Percentiles rank a stretch among this genome's conserved stretches.
These are phyloP conservation scores for Pocillopora damicornis DNA, from an alignment of 64 coral and sea anemone genomes.

Conservation along the genomic window DNA sequence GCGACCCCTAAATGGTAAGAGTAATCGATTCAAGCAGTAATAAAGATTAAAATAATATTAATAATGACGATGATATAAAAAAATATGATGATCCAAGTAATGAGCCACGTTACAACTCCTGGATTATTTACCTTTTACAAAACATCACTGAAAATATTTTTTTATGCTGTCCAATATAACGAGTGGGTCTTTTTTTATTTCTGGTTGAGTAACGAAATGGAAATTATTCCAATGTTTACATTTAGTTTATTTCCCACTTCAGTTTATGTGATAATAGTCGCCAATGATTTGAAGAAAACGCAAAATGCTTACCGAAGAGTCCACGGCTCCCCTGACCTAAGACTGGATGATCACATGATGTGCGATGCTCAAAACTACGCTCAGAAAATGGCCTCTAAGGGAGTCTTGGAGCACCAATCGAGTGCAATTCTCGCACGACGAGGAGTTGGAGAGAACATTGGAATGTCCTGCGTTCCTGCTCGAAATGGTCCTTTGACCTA, in stretches of 20 bases:
- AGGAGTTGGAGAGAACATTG: slow-evolving; percentile 48
- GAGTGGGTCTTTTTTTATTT: too few relatives aligned
- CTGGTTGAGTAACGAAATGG: neutral
- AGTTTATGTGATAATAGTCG: slow-evolving; percentile 13
- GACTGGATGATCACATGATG: slow-evolving; percentile 56
- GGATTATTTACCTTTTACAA: too few relatives aligned
- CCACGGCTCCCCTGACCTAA: slow-evolving; percentile 55
- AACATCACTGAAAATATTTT: too few relatives aligned
- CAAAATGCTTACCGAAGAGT: slow-evolving; percentile 75
- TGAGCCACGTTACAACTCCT: too few relatives aligned
- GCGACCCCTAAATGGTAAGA: too few relatives aligned
- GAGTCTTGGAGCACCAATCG: slow-evolving; percentile 34
- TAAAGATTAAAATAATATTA: too few relatives aligned
- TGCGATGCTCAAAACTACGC: slow-evolving; percentile 55
- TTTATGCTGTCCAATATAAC: too few relatives aligned
- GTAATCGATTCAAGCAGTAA: too few relatives aligned
- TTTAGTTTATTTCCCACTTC: neutral
- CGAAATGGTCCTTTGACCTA: neutral
- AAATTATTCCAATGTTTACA: neutral
- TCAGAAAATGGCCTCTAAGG: slow-evolving; percentile 55
- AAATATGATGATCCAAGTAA: too few relatives aligned
- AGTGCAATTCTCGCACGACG: slow-evolving; percentile 42
- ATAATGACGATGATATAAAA: too few relatives aligned
- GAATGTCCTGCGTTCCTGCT: slow-evolving; percentile 2
- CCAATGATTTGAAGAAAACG: slow-evolving; percentile 46